phyloP scores from a whole-genome alignment of 2,113 vertebrate genomes.

The Caloenas nicobarica region DNA sequence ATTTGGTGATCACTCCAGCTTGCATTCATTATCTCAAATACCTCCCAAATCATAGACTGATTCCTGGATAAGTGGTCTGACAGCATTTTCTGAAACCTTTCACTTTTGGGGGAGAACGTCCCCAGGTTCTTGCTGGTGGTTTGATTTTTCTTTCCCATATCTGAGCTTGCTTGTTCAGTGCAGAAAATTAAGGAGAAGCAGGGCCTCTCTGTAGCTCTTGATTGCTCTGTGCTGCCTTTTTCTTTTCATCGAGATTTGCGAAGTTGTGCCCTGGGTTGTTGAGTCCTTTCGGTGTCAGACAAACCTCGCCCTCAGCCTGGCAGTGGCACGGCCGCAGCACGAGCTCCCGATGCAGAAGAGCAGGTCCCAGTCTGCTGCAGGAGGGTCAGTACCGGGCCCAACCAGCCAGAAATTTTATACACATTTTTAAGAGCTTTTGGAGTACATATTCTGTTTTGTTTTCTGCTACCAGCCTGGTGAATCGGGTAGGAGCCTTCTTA shows the following conservation, averaged over 20 bases:
- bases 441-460: not conserved
- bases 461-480: not conserved
- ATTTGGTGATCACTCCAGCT: slow-evolving; percentile 24
- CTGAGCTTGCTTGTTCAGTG: not conserved
- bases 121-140: not conserved
- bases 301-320: fast-evolving
- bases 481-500: not conserved
- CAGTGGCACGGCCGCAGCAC: fast-evolving
- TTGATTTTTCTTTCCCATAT: not conserved
- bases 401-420: not conserved
- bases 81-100: slow-evolving; percentile 16
- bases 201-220: not conserved
- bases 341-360: not conserved
- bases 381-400: not conserved
- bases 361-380: not conserved
- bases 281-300: not conserved
- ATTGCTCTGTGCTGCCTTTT: not conserved
- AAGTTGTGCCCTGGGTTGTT: not conserved
- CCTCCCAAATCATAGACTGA: not conserved
- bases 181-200: not conserved
- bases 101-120: not conserved
- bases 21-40: slow-evolving; percentile 54
- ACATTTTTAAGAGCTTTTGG: not conserved
- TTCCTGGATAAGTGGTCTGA: not conserved
- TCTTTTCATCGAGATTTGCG: not conserved